These are phyloP conservation scores for Apis florea DNA, from an alignment of 1,140 invertebrate genomes.

Conservation along the genomic window DNA sequence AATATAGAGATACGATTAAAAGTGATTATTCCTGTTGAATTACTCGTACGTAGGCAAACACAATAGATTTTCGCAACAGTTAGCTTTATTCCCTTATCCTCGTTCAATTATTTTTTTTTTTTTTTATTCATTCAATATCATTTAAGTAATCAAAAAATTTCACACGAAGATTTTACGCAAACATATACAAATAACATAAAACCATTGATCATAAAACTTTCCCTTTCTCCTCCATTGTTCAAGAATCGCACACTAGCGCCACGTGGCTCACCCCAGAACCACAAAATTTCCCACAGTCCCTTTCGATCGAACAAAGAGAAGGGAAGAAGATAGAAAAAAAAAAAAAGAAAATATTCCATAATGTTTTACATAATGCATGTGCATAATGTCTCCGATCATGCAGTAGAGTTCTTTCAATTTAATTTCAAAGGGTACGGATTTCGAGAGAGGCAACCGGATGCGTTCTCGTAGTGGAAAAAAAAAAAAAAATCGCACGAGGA, in stretches of 20 bases:
- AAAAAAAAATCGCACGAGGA: constrained; percentile 67
- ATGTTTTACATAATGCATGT: not conserved
- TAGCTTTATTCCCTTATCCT: too few species aligned
- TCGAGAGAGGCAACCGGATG: constrained; percentile 61
- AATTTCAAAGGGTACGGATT: constrained; percentile 26
- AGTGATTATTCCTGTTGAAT: not conserved
- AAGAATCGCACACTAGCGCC: not conserved
- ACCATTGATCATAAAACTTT: not conserved
- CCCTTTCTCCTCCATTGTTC: not conserved
- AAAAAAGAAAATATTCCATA: not conserved
- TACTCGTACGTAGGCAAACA: too few species aligned
- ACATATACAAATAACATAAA: not conserved
- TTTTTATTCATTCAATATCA: too few species aligned
- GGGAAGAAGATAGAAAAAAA: not conserved
- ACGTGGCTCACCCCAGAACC: not conserved
- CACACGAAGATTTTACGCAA: not conserved
- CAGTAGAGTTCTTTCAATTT: not conserved
- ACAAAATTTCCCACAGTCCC: not conserved
- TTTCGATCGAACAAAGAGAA: not conserved
- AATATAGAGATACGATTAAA: not conserved
- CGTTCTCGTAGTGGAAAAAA: constrained; percentile 47
- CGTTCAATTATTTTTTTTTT: too few species aligned
- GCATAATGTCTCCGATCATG: not conserved
- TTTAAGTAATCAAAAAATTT: not conserved
- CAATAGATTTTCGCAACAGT: too few species aligned